Evolutionary conservation across 2,797 vertebrate genomes (phyloP).

Genomic region (Holocentrus rufus): DNA sequence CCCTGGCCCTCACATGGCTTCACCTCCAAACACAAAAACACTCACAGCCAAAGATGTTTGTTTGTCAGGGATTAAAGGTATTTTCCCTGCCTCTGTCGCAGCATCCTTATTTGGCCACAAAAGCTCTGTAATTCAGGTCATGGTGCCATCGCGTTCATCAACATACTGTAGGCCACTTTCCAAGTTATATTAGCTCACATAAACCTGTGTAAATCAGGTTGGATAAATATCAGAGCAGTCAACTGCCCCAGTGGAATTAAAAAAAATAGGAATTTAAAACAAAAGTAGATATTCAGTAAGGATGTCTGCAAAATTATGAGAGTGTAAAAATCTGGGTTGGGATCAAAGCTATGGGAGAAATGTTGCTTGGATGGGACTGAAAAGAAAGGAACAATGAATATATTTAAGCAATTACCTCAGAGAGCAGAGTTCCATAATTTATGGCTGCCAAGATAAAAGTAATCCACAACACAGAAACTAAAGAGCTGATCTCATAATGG

Average conservation of each 20-base stretch:
- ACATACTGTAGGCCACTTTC: constrained; percentile 71
- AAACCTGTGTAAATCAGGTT: constrained; percentile 71
- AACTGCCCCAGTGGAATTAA: constrained; percentile 54
- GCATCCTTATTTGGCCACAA: constrained; percentile 75
- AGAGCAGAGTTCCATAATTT: constrained; percentile 82
- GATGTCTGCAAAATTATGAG: constrained; percentile 39
- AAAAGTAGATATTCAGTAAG: constrained; percentile 25
- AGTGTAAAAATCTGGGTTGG: constrained; percentile 63
- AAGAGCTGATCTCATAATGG: constrained; percentile 84
- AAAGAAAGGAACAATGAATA: constrained; percentile 79
- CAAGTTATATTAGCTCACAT: constrained; percentile 74
- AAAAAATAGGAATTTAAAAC: constrained; percentile 43
- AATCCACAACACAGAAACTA: constrained; percentile 84
- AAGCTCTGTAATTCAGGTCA: constrained; percentile 68
- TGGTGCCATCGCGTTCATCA: constrained; percentile 69
- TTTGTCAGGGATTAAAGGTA: constrained; percentile 82
- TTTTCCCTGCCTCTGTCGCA: constrained; percentile 72
- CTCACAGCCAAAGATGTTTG: constrained; percentile 79
- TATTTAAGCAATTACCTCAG: constrained; percentile 83
- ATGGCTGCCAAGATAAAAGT: constrained; percentile 82
- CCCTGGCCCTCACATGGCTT: constrained; percentile 69
- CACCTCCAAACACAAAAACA: constrained; percentile 67
- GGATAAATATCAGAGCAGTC: constrained; percentile 63
- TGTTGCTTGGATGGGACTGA: constrained; percentile 69
- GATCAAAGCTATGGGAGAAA: constrained; percentile 72